phyloP scores from a whole-genome alignment of 2,113 vertebrate genomes.

The Labeo catla region DNA sequence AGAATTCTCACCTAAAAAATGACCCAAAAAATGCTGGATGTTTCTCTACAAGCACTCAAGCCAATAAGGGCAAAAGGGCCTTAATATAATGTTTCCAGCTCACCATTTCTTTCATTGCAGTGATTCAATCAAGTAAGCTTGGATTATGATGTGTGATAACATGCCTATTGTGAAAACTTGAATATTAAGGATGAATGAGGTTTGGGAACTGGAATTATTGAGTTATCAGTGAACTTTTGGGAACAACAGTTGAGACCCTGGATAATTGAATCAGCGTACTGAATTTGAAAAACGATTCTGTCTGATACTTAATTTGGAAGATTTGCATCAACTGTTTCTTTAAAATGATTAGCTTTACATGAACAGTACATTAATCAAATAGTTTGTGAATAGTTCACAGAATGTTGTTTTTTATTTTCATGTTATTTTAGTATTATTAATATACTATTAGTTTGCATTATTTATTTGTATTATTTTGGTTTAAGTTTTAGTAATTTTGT shows the following conservation, averaged over 20 bases:
- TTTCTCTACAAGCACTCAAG: background rate
- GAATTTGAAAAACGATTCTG: background rate
- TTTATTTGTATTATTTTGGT: too few relatives aligned
- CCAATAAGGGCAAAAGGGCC: background rate
- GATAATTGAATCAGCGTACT: background rate
- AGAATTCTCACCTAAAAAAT: background rate
- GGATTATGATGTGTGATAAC: background rate
- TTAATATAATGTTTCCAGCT: background rate
- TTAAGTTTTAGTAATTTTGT: background rate
- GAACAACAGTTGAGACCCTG: background rate
- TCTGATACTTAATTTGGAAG: background rate
- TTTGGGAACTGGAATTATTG: background rate
- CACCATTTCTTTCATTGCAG: background rate
- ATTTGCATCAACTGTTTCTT: background rate
- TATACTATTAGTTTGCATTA: background rate
- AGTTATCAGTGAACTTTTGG: background rate
- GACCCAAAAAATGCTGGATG: background rate
- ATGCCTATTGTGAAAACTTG: background rate
- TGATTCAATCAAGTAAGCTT: background rate
- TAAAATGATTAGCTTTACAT: background rate
- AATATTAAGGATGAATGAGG: background rate
- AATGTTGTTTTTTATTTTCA: background rate
- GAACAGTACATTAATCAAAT: background rate
- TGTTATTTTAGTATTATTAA: background rate
- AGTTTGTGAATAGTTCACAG: background rate